Conservation (phyloP, 2,113 vertebrate genomes). For the Nanorana parkeri region DNA sequence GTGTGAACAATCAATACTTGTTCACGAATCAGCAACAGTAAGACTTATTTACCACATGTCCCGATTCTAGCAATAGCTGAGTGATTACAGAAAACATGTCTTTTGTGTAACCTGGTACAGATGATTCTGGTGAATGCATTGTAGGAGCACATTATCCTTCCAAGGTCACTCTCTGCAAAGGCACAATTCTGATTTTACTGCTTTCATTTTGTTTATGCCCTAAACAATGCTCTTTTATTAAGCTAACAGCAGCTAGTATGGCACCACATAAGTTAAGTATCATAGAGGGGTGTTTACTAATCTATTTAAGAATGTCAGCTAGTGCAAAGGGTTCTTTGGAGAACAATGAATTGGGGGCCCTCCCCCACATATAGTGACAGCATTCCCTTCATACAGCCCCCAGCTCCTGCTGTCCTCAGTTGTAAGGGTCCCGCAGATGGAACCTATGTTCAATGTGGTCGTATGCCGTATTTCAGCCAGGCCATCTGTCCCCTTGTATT, state of each 20-base stretch:
- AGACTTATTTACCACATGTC: slow-evolving; percentile 5
- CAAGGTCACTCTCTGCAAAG: slow-evolving; percentile 40
- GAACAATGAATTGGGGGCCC: slow-evolving; percentile 46
- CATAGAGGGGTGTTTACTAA: slow-evolving; percentile 54
- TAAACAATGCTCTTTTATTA: slow-evolving; percentile 48
- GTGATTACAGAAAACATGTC: slow-evolving; percentile 7
- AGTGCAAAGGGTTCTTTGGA: slow-evolving; percentile 45
- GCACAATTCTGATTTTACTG: slow-evolving; percentile 16
- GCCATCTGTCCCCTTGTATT: slow-evolving; percentile 57
- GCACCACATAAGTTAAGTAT: slow-evolving; percentile 53
- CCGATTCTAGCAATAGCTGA: not conserved
- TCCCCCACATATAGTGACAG: slow-evolving; percentile 53
- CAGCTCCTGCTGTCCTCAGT: slow-evolving; percentile 57
- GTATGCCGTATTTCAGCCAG: slow-evolving; percentile 54
- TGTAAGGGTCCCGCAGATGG: slow-evolving; percentile 57
- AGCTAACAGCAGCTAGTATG: slow-evolving; percentile 35
- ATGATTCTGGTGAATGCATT: slow-evolving; percentile 15
- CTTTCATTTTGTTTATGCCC: slow-evolving; percentile 23
- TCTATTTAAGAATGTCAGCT: slow-evolving; percentile 57
- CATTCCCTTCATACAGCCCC: slow-evolving; percentile 42
- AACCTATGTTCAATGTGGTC: slow-evolving; percentile 56
- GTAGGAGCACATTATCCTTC: not conserved
- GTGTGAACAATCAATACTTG: slow-evolving; percentile 38
- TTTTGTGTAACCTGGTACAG: not conserved
- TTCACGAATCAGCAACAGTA: not conserved